phyloP scores from a whole-genome alignment of 2,113 vertebrate species.

The Nibea albiflora region DNA sequence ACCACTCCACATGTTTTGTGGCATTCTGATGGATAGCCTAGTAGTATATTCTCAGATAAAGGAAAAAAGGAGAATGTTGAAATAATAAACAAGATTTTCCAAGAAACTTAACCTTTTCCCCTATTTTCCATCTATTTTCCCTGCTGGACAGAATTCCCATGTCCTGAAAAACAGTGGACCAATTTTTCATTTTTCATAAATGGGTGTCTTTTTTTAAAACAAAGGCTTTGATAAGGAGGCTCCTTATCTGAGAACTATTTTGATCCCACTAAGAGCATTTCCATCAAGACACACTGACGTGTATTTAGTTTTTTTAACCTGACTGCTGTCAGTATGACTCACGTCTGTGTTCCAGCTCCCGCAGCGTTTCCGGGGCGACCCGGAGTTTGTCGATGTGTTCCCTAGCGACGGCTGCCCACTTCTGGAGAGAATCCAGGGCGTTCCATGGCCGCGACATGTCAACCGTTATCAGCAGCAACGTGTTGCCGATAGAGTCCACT shows the following conservation, averaged over 20 bases:
- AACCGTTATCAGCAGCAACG: conserved; percentile 90
- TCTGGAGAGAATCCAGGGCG: conserved; percentile 96
- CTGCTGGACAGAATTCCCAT: no score
- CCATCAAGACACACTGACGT: background rate
- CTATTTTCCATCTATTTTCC: no score
- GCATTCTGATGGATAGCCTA: no score
- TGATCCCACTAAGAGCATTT: background rate
- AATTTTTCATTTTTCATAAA: background rate
- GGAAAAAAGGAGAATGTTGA: no score
- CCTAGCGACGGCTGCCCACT: conserved; percentile 95
- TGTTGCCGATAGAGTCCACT: conserved; percentile 89
- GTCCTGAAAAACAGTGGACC: no score
- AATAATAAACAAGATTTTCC: no score
- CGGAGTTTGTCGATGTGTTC: conserved; percentile 97
- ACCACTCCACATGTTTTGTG: no score
- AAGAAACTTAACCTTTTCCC: no score
- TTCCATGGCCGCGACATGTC: conserved; percentile 98
- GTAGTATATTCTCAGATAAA: no score
- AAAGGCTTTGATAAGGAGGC: conserved; percentile 8
- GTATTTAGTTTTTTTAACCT: background rate
- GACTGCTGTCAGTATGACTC: conserved; percentile 77
- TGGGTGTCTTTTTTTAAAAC: background rate
- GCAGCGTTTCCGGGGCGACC: conserved; percentile 94
- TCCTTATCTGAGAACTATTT: background rate
- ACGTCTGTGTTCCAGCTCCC: conserved; percentile 96